Conservation (phyloP, 1,140 invertebrate genomes). For the Lutraria rhynchaena region DNA sequence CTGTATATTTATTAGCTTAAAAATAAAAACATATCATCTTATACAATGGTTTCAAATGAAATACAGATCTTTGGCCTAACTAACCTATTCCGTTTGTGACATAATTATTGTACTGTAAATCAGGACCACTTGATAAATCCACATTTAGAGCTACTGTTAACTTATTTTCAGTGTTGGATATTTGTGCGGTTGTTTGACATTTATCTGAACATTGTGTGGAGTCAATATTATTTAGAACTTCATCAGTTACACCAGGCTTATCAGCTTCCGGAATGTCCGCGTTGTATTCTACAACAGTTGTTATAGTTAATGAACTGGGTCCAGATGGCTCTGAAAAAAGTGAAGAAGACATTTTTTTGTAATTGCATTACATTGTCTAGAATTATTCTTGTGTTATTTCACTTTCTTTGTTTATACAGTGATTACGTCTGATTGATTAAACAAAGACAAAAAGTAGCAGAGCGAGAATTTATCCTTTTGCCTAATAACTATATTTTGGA, state of each 20-base stretch:
- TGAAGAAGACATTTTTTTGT: too few species aligned
- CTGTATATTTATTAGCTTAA: too few species aligned
- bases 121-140: background rate
- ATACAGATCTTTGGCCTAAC: background rate
- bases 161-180: background rate
- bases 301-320: background rate
- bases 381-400: too few species aligned
- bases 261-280: background rate
- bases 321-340: conserved; percentile 5
- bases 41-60: too few species aligned
- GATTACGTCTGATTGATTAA: too few species aligned
- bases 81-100: background rate
- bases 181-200: background rate
- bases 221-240: background rate
- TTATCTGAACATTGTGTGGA: background rate
- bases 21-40: too few species aligned
- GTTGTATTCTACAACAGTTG: background rate
- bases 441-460: background rate
- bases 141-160: background rate
- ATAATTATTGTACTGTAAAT: background rate
- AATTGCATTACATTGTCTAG: too few species aligned
- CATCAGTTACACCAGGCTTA: background rate
- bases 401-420: too few species aligned
- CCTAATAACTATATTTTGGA: background rate
- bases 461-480: background rate